Evolutionary conservation across 2,888 invertebrate genomes (phyloP), one percentile per base, ranked within the genome.

Genomic region (Thera obeliscata): DNA sequence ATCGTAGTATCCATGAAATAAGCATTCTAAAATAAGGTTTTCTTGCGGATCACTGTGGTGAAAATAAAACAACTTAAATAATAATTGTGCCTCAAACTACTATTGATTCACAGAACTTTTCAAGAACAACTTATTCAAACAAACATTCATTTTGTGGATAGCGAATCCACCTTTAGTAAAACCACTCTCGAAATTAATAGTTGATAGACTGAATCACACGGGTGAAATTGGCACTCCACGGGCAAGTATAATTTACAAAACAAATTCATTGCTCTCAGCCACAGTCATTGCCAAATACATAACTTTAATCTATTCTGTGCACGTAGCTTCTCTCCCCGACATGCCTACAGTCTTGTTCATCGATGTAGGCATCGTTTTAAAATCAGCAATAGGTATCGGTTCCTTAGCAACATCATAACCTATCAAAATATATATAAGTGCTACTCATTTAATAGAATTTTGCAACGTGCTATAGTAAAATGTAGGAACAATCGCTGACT

Each of bases 211-310:
- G 57, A 61, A 54, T 57, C 36, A 59, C 38, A 62, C 43, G 36
- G n/a, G 60, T 12, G 38, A 56, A 54, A 52, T 65, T 65, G 69
- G 61, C 69, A 69, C 52, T 41, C 41, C 33, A 43, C 48, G 12
- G 60, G 54, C 48, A 61, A 52, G 46, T 55, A 50, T 38, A 59
- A 38, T 65, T 56, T 35, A 50, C 46, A 60, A n/a, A 56, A 46
- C 56, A 11, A 48, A 58, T 62, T 50, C 66, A 62, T 62, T 54
- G 12, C 49, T 43, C 43, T n/a, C 41, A 50, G 61, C 33, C 54
- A 7, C 59, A 55, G 63, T 56, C 59, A 59, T 56, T 68, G 64
- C 61, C 64, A 63, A 68, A 61, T 52, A 56, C 59, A 46, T 50
- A 35, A 38, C 50, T 35, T 33, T 46, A 55, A 33, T 46, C 57